These are phyloP conservation scores for Lamproptera curius DNA, from an alignment of 2,888 invertebrate species.

Conservation along the genomic window DNA sequence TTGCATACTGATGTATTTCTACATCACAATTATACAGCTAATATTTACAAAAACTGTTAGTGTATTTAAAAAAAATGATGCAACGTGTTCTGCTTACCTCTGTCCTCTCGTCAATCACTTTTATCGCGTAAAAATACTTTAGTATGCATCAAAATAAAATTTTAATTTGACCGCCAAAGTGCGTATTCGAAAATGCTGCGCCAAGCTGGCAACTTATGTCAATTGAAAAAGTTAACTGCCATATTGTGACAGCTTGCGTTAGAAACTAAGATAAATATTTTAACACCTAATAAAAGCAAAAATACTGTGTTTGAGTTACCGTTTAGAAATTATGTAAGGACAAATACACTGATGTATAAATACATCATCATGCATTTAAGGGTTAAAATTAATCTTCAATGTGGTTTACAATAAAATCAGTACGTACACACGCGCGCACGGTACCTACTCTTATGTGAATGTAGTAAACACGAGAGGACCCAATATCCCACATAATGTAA, in stretches of 20 bases:
- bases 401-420: too few species aligned
- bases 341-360: too few species aligned
- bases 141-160: conserved; percentile 21
- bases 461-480: too few species aligned
- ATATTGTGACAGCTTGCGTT: conserved; percentile 20
- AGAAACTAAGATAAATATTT: conserved; percentile 19
- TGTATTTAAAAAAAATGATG: conserved; percentile 19
- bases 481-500: too few species aligned
- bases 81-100: too few species aligned
- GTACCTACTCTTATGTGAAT: too few species aligned
- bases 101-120: conserved; percentile 22
- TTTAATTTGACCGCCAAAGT: conserved; percentile 20
- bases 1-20: conserved; percentile 28
- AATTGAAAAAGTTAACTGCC: conserved; percentile 18
- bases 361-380: too few species aligned
- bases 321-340: too few species aligned
- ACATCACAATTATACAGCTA: conserved; percentile 25
- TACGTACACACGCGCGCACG: too few species aligned
- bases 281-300: background rate
- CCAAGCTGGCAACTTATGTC: conserved; percentile 21
- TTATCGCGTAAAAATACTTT: conserved; percentile 22
- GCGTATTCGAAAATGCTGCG: conserved; percentile 16
- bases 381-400: too few species aligned
- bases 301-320: too few species aligned
- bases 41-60: conserved; percentile 25